A percentile compares a stretch with the other conserved stretches of the same genome.
Conservation (phyloP, 2,113 vertebrate genomes). For the Chrysochloris asiatica region DNA sequence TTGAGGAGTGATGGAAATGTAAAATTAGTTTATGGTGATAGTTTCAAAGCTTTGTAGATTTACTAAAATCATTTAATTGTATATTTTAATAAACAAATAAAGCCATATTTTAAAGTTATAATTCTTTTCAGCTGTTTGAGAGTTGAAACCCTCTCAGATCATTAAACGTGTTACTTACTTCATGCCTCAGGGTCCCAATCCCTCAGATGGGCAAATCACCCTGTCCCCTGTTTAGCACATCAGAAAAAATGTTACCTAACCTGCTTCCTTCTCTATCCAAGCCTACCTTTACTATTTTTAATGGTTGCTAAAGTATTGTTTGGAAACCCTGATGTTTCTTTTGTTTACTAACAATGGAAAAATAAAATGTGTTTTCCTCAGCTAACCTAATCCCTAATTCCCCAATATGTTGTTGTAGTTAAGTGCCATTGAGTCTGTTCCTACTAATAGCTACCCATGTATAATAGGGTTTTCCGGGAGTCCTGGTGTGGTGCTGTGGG, state of each 20-base stretch:
- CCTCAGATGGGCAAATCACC: not conserved
- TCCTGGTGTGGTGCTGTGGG: no score
- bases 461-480: no score
- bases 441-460: no score
- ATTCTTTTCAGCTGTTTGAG: conserved; percentile 38
- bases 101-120: not conserved
- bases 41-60: not conserved
- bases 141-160: not conserved
- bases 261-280: conserved; percentile 25
- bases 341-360: conserved; percentile 32
- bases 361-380: conserved; percentile 51
- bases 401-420: no score
- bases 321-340: conserved; percentile 18
- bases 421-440: no score
- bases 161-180: not conserved
- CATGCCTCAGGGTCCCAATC: not conserved
- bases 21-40: conserved; percentile 31
- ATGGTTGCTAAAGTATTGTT: conserved; percentile 20
- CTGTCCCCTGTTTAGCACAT: not conserved
- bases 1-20: not conserved
- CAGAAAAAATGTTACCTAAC: not conserved
- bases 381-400: not conserved
- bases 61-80: conserved; percentile 20
- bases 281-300: conserved; percentile 42
- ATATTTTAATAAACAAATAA: not conserved